Conservation (phyloP, 1,140 invertebrate species). For the Micrasema longulum region DNA sequence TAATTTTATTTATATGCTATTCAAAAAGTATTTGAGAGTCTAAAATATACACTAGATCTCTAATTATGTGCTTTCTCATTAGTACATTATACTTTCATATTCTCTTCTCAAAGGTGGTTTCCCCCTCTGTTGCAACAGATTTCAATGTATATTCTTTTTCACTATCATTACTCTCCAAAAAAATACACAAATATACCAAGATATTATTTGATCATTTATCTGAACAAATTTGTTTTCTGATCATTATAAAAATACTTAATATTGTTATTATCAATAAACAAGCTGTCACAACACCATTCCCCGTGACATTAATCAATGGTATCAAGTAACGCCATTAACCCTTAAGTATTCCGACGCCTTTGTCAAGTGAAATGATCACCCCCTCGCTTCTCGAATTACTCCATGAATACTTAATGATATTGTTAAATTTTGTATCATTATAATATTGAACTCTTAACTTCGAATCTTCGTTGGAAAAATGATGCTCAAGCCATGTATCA, state of each 20-base stretch:
- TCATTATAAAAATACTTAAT: conserved; percentile 29
- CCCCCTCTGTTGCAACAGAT: too few relatives aligned
- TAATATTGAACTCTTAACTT: not conserved
- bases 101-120: too few relatives aligned
- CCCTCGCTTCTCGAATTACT: not conserved
- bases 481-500: not conserved
- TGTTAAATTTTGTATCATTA: conserved; percentile 15
- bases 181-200: too few relatives aligned
- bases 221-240: not conserved
- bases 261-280: conserved; percentile 26
- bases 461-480: conserved; percentile 21
- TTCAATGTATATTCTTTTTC: too few relatives aligned
- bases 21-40: too few relatives aligned
- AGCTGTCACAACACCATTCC: not conserved
- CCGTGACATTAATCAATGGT: not conserved
- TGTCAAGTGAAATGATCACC: conserved; percentile 24
- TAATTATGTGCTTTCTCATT: too few relatives aligned
- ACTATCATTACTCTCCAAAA: too few relatives aligned
- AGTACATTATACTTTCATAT: too few relatives aligned
- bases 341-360: conserved; percentile 2
- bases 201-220: too few relatives aligned
- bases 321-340: conserved; percentile 19
- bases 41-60: too few relatives aligned
- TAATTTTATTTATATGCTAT: too few relatives aligned
- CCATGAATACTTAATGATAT: conserved; percentile 12